phyloP scores from a whole-genome alignment of 2,888 invertebrate species.

The Hemistola chrysoprasaria region DNA sequence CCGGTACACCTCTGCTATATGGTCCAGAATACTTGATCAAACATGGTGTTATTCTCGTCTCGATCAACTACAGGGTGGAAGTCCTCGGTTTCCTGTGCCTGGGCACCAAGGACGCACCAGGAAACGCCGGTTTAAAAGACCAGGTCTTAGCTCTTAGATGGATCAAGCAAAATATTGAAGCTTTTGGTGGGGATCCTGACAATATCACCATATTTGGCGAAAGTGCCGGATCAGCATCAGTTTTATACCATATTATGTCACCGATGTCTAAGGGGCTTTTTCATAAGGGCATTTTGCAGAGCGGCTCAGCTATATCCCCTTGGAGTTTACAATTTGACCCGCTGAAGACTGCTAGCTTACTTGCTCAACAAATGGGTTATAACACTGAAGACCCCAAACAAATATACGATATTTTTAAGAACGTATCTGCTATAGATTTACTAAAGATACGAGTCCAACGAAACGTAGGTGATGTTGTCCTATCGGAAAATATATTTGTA shows the following conservation, averaged over 20 bases:
- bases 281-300: constrained; percentile 66
- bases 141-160: constrained; percentile 66
- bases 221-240: constrained; percentile 71
- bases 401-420: constrained; percentile 52
- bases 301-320: constrained; percentile 64
- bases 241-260: constrained; percentile 61
- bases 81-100: constrained; percentile 66
- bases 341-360: constrained; percentile 48
- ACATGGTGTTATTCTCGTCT: constrained; percentile 63
- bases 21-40: constrained; percentile 61
- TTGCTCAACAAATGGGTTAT: constrained; percentile 54
- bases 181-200: constrained; percentile 66
- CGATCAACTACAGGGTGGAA: constrained; percentile 69
- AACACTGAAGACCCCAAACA: constrained; percentile 49
- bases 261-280: constrained; percentile 67
- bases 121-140: constrained; percentile 70
- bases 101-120: constrained; percentile 66
- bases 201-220: constrained; percentile 69
- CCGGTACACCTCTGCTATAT: constrained; percentile 60
- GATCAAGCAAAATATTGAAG: constrained; percentile 59
- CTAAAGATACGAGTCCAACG: constrained; percentile 58
- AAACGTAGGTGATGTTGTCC: constrained; percentile 53
- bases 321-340: constrained; percentile 71
- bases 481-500: constrained; percentile 69
- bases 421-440: constrained; percentile 43